Evolutionary conservation across 2,797 vertebrate species (phyloP), one percentile per base, ranked within the genome.

Genomic region (Bradypodion pumilum): DNA sequence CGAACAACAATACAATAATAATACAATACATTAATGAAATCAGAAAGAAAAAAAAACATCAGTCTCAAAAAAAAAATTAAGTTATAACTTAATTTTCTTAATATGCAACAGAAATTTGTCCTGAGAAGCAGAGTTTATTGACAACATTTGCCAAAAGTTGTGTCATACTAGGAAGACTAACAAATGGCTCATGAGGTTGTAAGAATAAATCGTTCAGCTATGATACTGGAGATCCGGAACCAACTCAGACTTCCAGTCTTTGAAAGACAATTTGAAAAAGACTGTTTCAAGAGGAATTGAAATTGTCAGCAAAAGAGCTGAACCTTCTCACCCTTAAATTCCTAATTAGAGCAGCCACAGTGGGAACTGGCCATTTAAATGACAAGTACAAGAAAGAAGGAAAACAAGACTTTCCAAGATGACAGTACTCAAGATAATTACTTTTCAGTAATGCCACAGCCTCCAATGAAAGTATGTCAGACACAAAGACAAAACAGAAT

Each of bases 71-170:
- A n/a, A n/a, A n/a, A n/a, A n/a, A n/a, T n/a, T n/a, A n/a, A n/a
- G n/a, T n/a, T n/a, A n/a, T n/a, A n/a, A n/a, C n/a, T n/a, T n/a
- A n/a, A n/a, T n/a, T n/a, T 93, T 88, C 81, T 6, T 93, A 84
- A 86, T 84, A 93, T 92, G 94, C 90, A 91, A 92, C 91, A 92
- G 83, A 81, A 89, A 90, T 89, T 92, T 89, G 88, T 91, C 80
- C 78, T 76, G 94, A 89, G 91, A 92, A 92, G 90, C 91, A 72
- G 1, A 92, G 84, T 80, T 89, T 86, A 86, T n/a, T 69, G 32
- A 49, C 73, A 66, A 94, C 83, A 92, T 89, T 90, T 91, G 87
- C 80, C 87, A 94, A 86, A 93, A 89, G 85, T 92, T 85, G 77
- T 86, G 81, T 87, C 74, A 66, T 77, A 42, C 89, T 90, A 90